Percentiles rank a stretch among this genome's conserved stretches.
These are phyloP conservation scores for Chamaetylas fuelleborni DNA, from an alignment of 2,113 vertebrate species.

Conservation along the genomic window DNA sequence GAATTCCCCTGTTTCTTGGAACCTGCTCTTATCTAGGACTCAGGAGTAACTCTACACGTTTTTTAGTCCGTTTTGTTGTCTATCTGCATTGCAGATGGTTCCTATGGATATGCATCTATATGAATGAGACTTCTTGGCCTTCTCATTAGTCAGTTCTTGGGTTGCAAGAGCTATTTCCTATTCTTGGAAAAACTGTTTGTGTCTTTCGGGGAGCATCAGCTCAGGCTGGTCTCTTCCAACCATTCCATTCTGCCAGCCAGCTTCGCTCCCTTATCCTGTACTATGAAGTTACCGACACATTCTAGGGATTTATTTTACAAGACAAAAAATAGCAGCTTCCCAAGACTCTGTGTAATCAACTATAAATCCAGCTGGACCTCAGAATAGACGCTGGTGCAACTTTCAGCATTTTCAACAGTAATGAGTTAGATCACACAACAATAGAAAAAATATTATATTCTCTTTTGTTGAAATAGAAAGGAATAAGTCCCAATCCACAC, in stretches of 20 bases:
- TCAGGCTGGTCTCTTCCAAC: neutral
- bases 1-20: neutral
- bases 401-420: neutral
- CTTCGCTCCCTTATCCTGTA: neutral
- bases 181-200: neutral
- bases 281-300: neutral
- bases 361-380: neutral
- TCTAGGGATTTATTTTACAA: neutral
- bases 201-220: neutral
- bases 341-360: neutral
- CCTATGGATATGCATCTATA: neutral
- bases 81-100: neutral
- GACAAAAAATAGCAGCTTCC: neutral
- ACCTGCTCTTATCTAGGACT: neutral
- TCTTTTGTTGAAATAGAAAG: neutral
- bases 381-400: neutral
- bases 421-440: neutral
- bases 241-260: neutral
- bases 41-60: neutral
- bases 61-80: neutral
- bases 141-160: neutral
- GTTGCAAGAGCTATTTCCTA: too few relatives aligned
- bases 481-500: neutral
- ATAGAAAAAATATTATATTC: neutral
- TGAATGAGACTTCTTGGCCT: neutral